Evolutionary conservation across 2,797 vertebrate species (phyloP).

Genomic region (Eospalax fontanierii): DNA sequence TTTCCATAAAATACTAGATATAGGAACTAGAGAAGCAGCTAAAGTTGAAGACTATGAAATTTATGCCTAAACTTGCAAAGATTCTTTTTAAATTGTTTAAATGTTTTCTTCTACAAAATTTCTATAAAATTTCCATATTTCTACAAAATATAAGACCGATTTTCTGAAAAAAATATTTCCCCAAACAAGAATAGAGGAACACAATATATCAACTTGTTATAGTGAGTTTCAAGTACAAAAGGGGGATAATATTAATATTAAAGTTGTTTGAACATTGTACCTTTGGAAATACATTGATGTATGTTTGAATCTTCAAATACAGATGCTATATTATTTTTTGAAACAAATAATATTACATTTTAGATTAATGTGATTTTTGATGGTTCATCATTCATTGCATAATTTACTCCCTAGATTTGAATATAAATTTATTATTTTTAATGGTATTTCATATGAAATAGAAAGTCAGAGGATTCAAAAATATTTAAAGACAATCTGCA

Average conservation of each 20-base stretch:
- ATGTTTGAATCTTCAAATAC: background rate
- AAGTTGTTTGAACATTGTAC: background rate
- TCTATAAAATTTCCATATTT: no score
- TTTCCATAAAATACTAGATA: background rate
- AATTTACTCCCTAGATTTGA: slow-evolving; percentile 13
- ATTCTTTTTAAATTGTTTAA: slow-evolving; percentile 2
- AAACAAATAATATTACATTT: background rate
- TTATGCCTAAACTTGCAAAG: background rate
- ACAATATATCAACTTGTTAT: background rate
- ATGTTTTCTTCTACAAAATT: background rate
- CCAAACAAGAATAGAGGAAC: background rate
- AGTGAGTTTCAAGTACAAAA: slow-evolving; percentile 24
- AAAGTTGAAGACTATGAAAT: slow-evolving; percentile 2
- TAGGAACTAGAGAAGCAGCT: background rate
- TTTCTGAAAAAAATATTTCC: no score
- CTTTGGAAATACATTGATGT: background rate
- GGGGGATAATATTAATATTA: background rate
- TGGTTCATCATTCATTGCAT: background rate
- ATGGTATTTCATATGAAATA: slow-evolving; percentile 16
- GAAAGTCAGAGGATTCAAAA: background rate
- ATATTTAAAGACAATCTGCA: slow-evolving; percentile 21
- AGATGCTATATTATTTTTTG: background rate
- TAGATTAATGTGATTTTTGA: background rate
- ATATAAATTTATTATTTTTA: background rate
- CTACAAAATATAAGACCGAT: no score